A percentile compares a stretch with the other conserved stretches of the same genome.
These are phyloP conservation scores for Syngnathoides biaculeatus DNA, from an alignment of 2,113 vertebrate species.

Conservation along the genomic window DNA sequence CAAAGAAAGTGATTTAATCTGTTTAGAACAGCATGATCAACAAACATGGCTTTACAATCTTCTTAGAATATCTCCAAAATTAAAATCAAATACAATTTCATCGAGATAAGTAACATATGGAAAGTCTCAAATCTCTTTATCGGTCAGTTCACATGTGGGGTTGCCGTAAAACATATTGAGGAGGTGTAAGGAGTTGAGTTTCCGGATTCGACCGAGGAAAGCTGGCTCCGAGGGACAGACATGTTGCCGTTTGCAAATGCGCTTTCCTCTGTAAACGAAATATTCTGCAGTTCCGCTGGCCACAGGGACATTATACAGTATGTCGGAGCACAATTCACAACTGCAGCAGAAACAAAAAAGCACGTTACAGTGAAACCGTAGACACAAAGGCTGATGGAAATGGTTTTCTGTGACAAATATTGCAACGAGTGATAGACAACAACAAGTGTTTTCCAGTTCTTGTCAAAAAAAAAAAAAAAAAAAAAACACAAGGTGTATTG, in stretches of 20 bases:
- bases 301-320: conserved; percentile 2
- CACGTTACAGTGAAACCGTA: conserved; percentile 43
- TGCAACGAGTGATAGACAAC: conserved; percentile 42
- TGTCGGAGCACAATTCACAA: conserved; percentile 24
- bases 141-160: conserved; percentile 25
- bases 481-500: neutral
- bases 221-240: neutral
- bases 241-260: conserved; percentile 42
- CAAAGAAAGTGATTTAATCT: conserved; percentile 61
- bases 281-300: neutral
- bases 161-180: neutral
- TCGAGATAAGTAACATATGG: conserved; percentile 34
- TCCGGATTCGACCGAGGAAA: conserved; percentile 2
- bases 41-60: conserved; percentile 55
- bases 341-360: conserved; percentile 11
- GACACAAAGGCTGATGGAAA: conserved; percentile 35
- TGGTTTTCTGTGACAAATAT: conserved; percentile 14
- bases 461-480: conserved; percentile 11
- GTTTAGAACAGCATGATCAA: conserved; percentile 52
- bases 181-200: conserved; percentile 28
- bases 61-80: conserved; percentile 47
- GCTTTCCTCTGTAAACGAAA: conserved; percentile 40
- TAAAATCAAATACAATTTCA: conserved; percentile 34
- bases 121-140: conserved; percentile 18
- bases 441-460: conserved; percentile 4